These are phyloP conservation scores for Zaprionus davidi DNA, from an alignment of 1,140 invertebrate species.

Conservation along the genomic window DNA sequence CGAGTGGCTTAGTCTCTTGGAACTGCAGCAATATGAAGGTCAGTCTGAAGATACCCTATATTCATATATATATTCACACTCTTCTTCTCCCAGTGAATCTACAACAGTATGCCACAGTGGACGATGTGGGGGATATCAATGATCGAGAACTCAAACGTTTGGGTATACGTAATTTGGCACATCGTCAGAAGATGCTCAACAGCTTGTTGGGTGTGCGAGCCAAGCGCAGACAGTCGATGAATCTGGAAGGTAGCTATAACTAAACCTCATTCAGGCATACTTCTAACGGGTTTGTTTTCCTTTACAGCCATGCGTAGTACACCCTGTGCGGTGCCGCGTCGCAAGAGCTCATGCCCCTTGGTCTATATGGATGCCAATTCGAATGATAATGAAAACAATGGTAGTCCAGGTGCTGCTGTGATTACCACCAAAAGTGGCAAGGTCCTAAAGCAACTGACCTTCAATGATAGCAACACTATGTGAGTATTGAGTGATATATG, in stretches of 20 bases:
- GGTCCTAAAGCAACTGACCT: conserved; percentile 65
- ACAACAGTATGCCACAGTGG: conserved; percentile 85
- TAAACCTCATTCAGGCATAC: not conserved
- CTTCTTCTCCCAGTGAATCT: conserved; percentile 74
- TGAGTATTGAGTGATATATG: conserved; percentile 41
- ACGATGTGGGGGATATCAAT: conserved; percentile 86
- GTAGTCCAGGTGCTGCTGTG: conserved; percentile 23
- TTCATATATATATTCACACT: not conserved
- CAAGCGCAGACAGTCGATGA: conserved; percentile 84
- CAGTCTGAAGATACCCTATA: not conserved
- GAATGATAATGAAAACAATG: conserved; percentile 49
- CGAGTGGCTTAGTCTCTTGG: conserved; percentile 74
- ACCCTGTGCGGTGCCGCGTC: conserved; percentile 43
- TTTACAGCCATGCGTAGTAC: conserved; percentile 34
- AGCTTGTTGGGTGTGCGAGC: conserved; percentile 87
- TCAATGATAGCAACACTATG: conserved; percentile 67
- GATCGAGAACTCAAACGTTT: conserved; percentile 87
- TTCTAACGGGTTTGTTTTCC: not conserved
- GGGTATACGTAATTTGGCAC: conserved; percentile 87
- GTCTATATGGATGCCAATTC: conserved; percentile 56
- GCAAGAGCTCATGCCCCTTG: conserved; percentile 73
- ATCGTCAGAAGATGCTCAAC: conserved; percentile 87
- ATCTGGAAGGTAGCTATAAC: conserved; percentile 61
- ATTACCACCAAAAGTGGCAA: conserved; percentile 75
- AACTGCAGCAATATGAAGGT: conserved; percentile 78